These are phyloP conservation scores for Pegoplata infirma DNA, from an alignment of 2,888 invertebrate species.

Conservation along the genomic window DNA sequence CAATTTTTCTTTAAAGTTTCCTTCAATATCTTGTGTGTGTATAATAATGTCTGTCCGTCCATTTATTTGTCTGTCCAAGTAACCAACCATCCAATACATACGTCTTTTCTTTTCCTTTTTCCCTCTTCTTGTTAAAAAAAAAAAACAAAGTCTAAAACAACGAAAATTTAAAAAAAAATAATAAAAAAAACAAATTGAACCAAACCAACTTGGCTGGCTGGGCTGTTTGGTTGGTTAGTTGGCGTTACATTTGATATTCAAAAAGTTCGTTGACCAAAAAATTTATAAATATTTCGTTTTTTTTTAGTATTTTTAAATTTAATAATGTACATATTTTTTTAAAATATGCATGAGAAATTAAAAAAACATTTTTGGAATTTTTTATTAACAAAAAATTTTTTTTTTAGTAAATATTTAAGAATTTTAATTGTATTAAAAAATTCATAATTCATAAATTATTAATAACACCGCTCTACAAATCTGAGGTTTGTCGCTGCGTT, in stretches of 20 bases:
- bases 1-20: background rate
- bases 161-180: background rate
- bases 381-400: background rate
- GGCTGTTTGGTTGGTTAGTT: constrained; percentile 20
- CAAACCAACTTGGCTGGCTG: background rate
- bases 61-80: no score
- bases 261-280: background rate
- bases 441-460: no score
- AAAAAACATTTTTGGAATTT: background rate
- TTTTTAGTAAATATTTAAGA: background rate
- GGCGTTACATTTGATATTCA: constrained; percentile 39
- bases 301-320: background rate
- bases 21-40: background rate
- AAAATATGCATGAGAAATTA: background rate
- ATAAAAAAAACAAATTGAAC: background rate
- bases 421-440: no score
- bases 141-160: background rate
- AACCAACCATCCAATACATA: no score
- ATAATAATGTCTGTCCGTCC: background rate
- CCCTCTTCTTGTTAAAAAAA: background rate
- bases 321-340: background rate
- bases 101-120: background rate
- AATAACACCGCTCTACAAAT: no score
- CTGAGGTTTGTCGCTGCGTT: no score
- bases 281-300: background rate